Percentiles rank a stretch among this genome's conserved stretches.
These are phyloP conservation scores for Diglossa brunneiventris DNA, from an alignment of 2,113 vertebrate genomes.

Conservation along the genomic window DNA sequence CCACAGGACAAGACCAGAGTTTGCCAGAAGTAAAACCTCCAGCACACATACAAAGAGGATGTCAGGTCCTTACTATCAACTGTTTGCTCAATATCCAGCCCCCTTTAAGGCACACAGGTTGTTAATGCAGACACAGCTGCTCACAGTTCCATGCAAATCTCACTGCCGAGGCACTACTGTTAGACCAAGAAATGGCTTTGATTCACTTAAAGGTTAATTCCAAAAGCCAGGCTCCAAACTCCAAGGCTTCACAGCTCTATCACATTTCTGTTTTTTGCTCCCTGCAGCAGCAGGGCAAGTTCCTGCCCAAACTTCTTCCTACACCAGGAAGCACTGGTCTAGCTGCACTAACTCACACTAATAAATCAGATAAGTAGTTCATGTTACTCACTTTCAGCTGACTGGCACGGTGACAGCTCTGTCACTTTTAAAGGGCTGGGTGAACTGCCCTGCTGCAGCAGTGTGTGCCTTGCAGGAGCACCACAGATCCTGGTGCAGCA, in stretches of 20 bases:
- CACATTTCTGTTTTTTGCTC: background rate
- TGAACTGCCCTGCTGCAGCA: background rate
- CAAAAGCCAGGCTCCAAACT: background rate
- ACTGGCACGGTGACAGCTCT: background rate
- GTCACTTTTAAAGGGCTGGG: background rate
- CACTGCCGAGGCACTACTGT: background rate
- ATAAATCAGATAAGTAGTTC: background rate
- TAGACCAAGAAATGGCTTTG: background rate
- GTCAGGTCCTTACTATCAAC: background rate
- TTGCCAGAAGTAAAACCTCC: background rate
- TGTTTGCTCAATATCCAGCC: background rate
- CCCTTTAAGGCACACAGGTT: background rate
- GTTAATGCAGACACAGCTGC: background rate
- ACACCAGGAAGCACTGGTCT: background rate
- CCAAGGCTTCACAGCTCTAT: background rate
- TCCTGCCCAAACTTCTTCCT: background rate
- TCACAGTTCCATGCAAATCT: background rate
- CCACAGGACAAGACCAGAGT: background rate
- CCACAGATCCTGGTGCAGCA: fast-evolving
- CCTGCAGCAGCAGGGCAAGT: background rate
- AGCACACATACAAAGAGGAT: background rate
- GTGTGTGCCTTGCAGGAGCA: background rate
- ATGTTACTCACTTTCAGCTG: background rate
- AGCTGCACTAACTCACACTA: background rate
- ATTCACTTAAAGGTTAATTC: background rate